Base-by-base conservation (phyloP, 2,113 vertebrate genomes). In the Formicarius rufipectus region DNA sequence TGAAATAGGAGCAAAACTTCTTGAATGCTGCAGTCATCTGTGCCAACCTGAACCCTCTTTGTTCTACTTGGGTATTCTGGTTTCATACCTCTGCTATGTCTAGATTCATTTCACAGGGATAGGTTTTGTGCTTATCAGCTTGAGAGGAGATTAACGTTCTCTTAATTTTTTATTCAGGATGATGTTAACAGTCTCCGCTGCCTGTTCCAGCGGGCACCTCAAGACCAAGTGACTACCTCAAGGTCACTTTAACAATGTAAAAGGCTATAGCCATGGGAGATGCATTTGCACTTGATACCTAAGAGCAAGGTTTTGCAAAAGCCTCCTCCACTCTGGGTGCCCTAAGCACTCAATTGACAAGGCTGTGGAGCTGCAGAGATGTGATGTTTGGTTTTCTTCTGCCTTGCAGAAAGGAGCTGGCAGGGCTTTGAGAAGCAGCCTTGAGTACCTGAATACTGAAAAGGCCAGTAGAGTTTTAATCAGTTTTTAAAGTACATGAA, bases 381-480 rank as follows among this genome's bases (percentile, higher is more conserved):
- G 24, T 56, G 82, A 25, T 79, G 66, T 84, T 94, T 90, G 47
- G 58, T 96, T 93, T 94, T 58, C 80, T 78, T 90, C 56, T 37
- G 5, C 75, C 64, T 81, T 72, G 79, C 78, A 84, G 77, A 95
- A 91, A 55, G 74, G 63, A 93, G 72, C 82, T 87, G 95, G 85
- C 77, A 87, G 42, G 49, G 66, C 84, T 88, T 52, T 2, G 53
- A 89, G 78, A 94, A 95, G 63, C 79, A 89, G 92, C 77, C 78
- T 88, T 42, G 45, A 22, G 60, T 89, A 89, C 93, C 84, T 87
- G 87, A 89, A 83, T 92, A 62, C 67, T 87, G 71, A 84, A 96
- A 97, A 95, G 93, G 90, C 42, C 96, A 89, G 56, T 90, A 87
- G 86, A 67, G 18, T 92, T 93, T 92, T 89, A 86, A 94, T 93